Percentiles rank a stretch among this genome's conserved stretches.
phyloP scores from a whole-genome alignment of 2,888 invertebrate genomes.

The Pterostichus niger region DNA sequence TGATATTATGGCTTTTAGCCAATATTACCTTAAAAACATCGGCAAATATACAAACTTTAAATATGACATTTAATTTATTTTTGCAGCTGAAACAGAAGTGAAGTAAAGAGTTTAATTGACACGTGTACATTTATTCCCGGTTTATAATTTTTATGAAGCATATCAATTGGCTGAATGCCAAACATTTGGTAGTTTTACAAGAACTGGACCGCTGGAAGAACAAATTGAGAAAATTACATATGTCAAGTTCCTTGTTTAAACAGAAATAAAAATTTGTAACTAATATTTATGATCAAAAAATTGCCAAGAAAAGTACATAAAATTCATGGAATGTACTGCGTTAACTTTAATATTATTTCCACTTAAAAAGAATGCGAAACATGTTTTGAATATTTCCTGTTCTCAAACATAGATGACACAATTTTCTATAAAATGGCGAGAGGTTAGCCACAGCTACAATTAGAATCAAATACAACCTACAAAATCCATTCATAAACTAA shows the following conservation, averaged over 20 bases:
- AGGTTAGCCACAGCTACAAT: too few relatives aligned
- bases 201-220: conserved; percentile 2
- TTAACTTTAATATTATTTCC: not conserved
- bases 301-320: conserved; percentile 43
- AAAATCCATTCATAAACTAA: not conserved
- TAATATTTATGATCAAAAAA: conserved; percentile 20
- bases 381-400: conserved; percentile 9
- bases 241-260: conserved; percentile 31
- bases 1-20: not conserved
- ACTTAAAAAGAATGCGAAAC: not conserved
- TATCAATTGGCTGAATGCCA: conserved; percentile 1
- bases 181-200: conserved; percentile 24
- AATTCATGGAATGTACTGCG: conserved; percentile 16
- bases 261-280: conserved; percentile 27
- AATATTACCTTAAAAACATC: not conserved
- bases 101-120: too few relatives aligned
- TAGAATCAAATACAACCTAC: conserved; percentile 13
- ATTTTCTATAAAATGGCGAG: not conserved
- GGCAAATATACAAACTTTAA: not conserved
- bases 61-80: not conserved
- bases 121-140: too few relatives aligned
- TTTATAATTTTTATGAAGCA: conserved; percentile 8
- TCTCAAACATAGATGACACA: not conserved
- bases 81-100: too few relatives aligned
- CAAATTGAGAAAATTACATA: conserved; percentile 15